Evolutionary conservation across 2,797 vertebrate species (phyloP), one percentile per base, ranked within the genome.

Genomic region (Orientallactaga sibirica): DNA sequence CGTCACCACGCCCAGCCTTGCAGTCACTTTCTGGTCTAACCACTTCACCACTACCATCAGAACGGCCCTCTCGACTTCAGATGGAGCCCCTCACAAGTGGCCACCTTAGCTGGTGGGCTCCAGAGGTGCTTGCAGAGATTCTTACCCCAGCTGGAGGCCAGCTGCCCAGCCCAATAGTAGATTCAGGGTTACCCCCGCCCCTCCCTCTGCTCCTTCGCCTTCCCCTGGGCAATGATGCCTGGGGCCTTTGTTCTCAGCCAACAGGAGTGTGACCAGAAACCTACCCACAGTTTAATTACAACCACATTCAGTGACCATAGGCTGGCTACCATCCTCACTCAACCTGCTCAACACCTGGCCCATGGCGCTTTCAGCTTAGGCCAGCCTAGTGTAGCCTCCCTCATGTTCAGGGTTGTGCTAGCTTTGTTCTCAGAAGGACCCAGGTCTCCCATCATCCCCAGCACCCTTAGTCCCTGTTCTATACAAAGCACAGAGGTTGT

Each of bases 171-270:
- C 52, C 58, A 33, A 52, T 5, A 79, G 74, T 75, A 92, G 90
- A 82, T 93, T 97, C 95, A 94, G 87, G 75, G 75, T 93, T 94
- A 70, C 64, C 55, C 29, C 33, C 2, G 71, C 79, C 90, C 80
- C 68, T 68, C 82, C 80, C 43, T 64, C 75, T 73, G 86, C 68
- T 77, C 89, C 73, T 86, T 83, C 48, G 48, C 48, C 67, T 73
- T 67, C 86, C 77, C 82, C 85, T 74, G 87, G 91, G 90, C 85
- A 85, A 77, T 88, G 95, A 94, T 1, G 75, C 90, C 91, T 66
- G 64, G 48, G 92, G 85, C 89, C 92, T 97, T 97, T 96, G 96
- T 97, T 97, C 87, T 88, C 52, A 86, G 68, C 86, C 88, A 92
- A 93, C 55, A 94, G 79, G 70, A 95, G 89, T 95, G 94, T 92